These are phyloP conservation scores for Elgonia sp. DNA, from an alignment of 2,888 invertebrate genomes.

Conservation along the genomic window DNA sequence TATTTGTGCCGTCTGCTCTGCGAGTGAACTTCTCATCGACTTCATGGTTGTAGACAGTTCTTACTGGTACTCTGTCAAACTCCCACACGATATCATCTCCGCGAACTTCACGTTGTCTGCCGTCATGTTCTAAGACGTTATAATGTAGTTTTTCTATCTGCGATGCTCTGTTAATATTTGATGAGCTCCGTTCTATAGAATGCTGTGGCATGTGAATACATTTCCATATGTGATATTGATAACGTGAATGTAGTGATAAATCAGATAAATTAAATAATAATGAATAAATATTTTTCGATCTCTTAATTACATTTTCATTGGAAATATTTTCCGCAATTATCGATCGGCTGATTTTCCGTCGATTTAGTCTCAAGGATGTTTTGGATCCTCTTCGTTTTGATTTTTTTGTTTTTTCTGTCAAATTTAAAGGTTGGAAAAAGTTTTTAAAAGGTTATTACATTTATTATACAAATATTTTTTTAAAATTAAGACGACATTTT, in stretches of 20 bases:
- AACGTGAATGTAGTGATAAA: background rate
- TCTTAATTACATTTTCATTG: no score
- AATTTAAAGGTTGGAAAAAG: no score
- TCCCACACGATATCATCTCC: constrained; percentile 81
- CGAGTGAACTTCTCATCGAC: constrained; percentile 83
- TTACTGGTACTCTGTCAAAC: constrained; percentile 83
- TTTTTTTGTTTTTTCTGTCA: no score
- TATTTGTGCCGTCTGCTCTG: constrained; percentile 84
- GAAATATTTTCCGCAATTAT: no score
- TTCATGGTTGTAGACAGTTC: constrained; percentile 82
- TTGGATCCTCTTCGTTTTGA: no score
- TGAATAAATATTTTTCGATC: no score
- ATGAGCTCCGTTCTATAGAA: constrained; percentile 50
- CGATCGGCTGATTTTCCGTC: no score
- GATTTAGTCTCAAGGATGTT: no score
- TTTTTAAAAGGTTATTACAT: no score
- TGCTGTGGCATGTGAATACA: constrained; percentile 49
- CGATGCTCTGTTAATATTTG: constrained; percentile 69
- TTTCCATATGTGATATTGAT: constrained; percentile 35
- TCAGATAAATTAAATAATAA: no score
- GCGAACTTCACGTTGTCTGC: constrained; percentile 81
- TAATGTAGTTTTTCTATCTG: constrained; percentile 79
- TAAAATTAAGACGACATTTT: no score
- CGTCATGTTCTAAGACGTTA: constrained; percentile 82
- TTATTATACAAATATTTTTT: no score